Evolutionary conservation across 2,113 vertebrate species (phyloP).

Genomic region (Paratilapia polleni): DNA sequence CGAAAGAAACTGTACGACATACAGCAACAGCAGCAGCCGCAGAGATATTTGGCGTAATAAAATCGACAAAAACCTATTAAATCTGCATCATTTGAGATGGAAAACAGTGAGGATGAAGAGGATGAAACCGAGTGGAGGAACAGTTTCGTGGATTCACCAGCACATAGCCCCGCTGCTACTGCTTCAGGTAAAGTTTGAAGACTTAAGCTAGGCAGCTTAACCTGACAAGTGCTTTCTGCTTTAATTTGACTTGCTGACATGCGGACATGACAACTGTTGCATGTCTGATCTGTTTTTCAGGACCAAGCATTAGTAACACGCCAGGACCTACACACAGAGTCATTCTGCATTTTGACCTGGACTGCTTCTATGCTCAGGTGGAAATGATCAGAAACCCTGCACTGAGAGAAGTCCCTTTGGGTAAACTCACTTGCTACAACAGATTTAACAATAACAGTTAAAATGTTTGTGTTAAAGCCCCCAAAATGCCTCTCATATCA

Average conservation of each 20-base stretch:
- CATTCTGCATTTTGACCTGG: conserved; percentile 88
- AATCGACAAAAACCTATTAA: background rate
- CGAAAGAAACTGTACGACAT: background rate
- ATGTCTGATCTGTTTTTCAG: conserved; percentile 26
- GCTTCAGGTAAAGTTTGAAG: conserved; percentile 44
- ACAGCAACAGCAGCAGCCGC: background rate
- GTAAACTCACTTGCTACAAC: conserved; percentile 66
- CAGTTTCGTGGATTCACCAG: conserved; percentile 27
- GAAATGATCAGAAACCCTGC: conserved; percentile 91
- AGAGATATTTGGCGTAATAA: rapidly evolving
- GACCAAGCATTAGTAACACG: background rate
- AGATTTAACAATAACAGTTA: background rate
- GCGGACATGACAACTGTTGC: background rate
- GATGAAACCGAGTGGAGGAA: conserved; percentile 70
- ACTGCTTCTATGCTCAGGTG: conserved; percentile 94
- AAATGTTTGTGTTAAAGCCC: background rate
- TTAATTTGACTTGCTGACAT: background rate
- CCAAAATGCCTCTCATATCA: background rate
- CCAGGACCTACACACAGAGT: conserved; percentile 66
- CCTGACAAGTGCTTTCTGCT: background rate
- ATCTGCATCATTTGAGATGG: conserved; percentile 31
- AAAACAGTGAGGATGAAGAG: conserved; percentile 55
- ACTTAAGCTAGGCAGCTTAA: background rate
- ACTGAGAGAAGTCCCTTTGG: conserved; percentile 86
- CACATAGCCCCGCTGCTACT: background rate